Base-by-base conservation (phyloP, 30 jellyfish, hydroid and myxozoan species). In the Pelagia noctiluca region DNA sequence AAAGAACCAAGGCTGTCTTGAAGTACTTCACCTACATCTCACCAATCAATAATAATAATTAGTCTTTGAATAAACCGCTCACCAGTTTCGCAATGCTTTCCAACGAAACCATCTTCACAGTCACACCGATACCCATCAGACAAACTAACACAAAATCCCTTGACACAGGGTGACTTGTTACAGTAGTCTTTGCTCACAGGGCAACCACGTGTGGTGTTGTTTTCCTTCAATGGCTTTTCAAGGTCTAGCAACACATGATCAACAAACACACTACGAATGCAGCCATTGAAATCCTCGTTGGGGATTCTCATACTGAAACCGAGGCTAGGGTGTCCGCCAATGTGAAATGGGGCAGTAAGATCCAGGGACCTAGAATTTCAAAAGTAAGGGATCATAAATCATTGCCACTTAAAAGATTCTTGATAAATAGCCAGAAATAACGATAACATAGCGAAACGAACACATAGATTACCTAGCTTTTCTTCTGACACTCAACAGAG, bases 81-180 rank as follows among this genome's bases (percentile, higher is more conserved):
- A 94, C 99, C 95, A 35, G 54, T 88, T 61, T 83, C 93, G 63
- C 99, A 94, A 11, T 11, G 65, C 47, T 86, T 70, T 32, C 99
- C 99, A 47, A 76, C 71, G 34, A 4, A 84, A 8, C 96, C 94
- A 49, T 82, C 90, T 2, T 77, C 79, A 52, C 99, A 94, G 3
- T 63, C 89, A 50, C 99, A 94, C n/a, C 75, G 62, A 21, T 69
- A 82, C 13, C 85, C 89, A 23, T 61, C 81, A 19, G 81, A 69
- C 11, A 80, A 71, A 42, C 72, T 86, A 10, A 67, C 75, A 84
- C 99, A 94, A 2, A 38, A 96, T 11, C 84, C 84, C 47, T 84
- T 61, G 70, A 10, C 67, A 77, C 98, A 93, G 34, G 96, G 78
- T 49, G 87, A 37, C 70, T 47, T n/a, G 12, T 50, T 33, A 72